Base-by-base conservation (phyloP, 2,888 invertebrate species). In the Oligia strigilis region DNA sequence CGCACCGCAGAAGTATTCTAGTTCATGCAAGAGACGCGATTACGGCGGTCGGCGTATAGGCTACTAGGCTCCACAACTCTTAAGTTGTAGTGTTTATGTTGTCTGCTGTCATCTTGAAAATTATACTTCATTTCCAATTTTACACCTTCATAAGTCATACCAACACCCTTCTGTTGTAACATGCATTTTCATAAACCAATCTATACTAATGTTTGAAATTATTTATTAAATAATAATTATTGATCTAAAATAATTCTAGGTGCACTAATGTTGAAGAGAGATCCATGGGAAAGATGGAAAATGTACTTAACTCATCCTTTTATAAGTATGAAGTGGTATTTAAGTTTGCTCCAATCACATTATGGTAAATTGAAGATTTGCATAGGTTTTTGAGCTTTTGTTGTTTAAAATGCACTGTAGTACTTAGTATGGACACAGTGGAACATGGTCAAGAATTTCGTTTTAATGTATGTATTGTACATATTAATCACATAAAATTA, bases 251-350 rank as follows among this genome's bases (percentile, higher is more conserved):
- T 88, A 91, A 95, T 97, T 97, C 93, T 97, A 97, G 97, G 97
- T 96, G 96, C 97, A 91, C 96, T 97, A 90, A 97, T 97, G 97
- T 96, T 97, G 97, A 97, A 97, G 95, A 96, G 94, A 94, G 94
- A 96, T 94, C 96, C 95, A 85, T 97, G 97, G 97, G 97, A 97
- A 94, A 93, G 97, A 94, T 97, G 97, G 97, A 97, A 97, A 97
- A 96, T 96, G 95, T 96, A 97, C 93, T 92, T 97, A 92, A 94
- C 93, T 83, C 97, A 97, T 93, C 97, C 97, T 90, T 94, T 97
- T 94, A 97, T 97, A 94, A 96, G 96, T 95, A 95, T 96, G 92
- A 97, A 97, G 94, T 97, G 97, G 97, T 97, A 96, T 94, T 95
- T 97, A 95, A 97, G 97, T 94, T 97, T 97, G 94, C 97, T 95